Evolutionary conservation across 2,113 vertebrate genomes (phyloP).

Genomic region (Periophthalmodon schlosseri): DNA sequence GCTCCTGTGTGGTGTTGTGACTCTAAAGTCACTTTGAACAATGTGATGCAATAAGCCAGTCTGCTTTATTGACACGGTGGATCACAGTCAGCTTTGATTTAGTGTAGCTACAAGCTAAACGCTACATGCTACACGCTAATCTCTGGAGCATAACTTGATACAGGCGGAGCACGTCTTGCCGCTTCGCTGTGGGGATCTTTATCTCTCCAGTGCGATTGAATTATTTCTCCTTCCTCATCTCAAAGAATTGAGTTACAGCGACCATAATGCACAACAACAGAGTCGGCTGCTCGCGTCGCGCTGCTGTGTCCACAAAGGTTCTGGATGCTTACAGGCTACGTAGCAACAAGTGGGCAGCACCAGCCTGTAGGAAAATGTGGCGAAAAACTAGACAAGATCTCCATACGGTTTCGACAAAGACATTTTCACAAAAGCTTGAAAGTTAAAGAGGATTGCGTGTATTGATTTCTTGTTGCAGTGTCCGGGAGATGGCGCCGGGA

Average conservation of each 20-base stretch:
- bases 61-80: slow-evolving; percentile 67
- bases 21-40: slow-evolving; percentile 48
- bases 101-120: slow-evolving; percentile 56
- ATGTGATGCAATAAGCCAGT: slow-evolving; percentile 56
- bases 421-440: slow-evolving; percentile 63
- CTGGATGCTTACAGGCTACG: slow-evolving; percentile 38
- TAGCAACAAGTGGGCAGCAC: slow-evolving; percentile 34
- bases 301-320: slow-evolving; percentile 46
- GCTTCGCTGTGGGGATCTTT: slow-evolving; percentile 86
- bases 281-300: slow-evolving; percentile 44
- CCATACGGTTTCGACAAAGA: slow-evolving; percentile 49
- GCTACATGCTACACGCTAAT: slow-evolving; percentile 71
- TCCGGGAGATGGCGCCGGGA: slow-evolving; percentile 76
- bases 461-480: slow-evolving; percentile 76
- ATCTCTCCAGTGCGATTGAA: slow-evolving; percentile 91
- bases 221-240: slow-evolving; percentile 91
- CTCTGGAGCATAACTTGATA: slow-evolving; percentile 83
- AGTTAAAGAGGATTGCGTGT: slow-evolving; percentile 68
- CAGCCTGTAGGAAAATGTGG: slow-evolving; percentile 1
- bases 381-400: slow-evolving; percentile 36
- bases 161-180: slow-evolving; percentile 81
- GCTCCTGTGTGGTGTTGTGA: slow-evolving; percentile 47
- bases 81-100: slow-evolving; percentile 61
- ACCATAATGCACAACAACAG: slow-evolving; percentile 84
- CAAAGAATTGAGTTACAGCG: slow-evolving; percentile 90